phyloP scores from a whole-genome alignment of 92 coral and sea anemone genomes.

The Zoanthus sociatus region DNA sequence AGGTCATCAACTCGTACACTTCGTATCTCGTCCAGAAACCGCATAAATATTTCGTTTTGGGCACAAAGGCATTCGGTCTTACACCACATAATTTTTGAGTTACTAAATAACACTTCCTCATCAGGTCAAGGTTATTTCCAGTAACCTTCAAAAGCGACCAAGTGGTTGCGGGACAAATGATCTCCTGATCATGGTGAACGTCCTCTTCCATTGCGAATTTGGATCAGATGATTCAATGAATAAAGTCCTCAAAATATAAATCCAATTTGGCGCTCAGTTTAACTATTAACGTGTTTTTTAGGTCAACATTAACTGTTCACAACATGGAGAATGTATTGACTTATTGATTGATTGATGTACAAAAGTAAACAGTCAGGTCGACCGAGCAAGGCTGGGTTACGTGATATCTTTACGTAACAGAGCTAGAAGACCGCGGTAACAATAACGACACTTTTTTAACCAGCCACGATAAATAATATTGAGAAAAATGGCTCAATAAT shows the following conservation, averaged over 20 bases:
- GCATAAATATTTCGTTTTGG: not conserved
- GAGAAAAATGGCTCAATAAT: too few relatives aligned
- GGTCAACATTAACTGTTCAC: not conserved
- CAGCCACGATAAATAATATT: too few relatives aligned
- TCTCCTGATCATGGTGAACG: not conserved
- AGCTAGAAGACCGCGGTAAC: too few relatives aligned
- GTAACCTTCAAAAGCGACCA: not conserved
- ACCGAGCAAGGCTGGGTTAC: too few relatives aligned
- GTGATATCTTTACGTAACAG: too few relatives aligned
- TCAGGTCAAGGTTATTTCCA: not conserved
- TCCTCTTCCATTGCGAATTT: conserved; percentile 7
- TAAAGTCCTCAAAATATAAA: conserved; percentile 1
- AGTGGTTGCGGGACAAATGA: not conserved
- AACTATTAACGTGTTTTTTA: not conserved
- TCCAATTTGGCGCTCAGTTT: not conserved
- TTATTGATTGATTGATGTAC: too few relatives aligned
- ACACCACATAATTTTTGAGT: not conserved
- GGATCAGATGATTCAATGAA: conserved; percentile 7
- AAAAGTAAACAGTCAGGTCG: too few relatives aligned
- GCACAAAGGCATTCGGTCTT: conserved; percentile 10
- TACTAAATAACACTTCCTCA: not conserved
- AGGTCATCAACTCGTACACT: not conserved
- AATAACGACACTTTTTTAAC: too few relatives aligned
- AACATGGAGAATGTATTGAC: too few relatives aligned
- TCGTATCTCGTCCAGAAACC: not conserved